A percentile compares a stretch with the other conserved stretches of the same genome.
These are phyloP conservation scores for Ditylenchus dipsaci DNA, from an alignment of 1,140 invertebrate species.

Conservation along the genomic window DNA sequence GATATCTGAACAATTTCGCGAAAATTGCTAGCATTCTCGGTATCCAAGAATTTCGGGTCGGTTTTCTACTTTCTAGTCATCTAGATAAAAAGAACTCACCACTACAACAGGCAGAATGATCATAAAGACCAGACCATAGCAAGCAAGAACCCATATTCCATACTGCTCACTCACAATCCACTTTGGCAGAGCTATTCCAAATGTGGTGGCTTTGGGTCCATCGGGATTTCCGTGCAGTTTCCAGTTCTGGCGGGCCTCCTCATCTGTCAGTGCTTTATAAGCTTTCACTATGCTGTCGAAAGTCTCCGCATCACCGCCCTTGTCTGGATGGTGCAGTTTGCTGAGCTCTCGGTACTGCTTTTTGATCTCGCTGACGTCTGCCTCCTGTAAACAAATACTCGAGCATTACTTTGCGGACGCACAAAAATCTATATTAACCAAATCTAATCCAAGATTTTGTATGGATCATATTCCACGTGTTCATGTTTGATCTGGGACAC, in stretches of 20 bases:
- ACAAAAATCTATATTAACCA: slow-evolving; percentile 61
- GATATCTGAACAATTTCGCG: no score
- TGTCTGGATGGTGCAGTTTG: slow-evolving; percentile 87
- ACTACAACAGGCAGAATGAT: slow-evolving; percentile 85
- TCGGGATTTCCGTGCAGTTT: slow-evolving; percentile 98
- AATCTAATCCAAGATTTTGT: slow-evolving; percentile 81
- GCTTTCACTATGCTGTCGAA: slow-evolving; percentile 98
- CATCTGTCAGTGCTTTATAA: slow-evolving; percentile 80
- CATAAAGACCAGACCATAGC: slow-evolving; percentile 96
- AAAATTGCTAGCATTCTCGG: no score
- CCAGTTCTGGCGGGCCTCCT: slow-evolving; percentile 93
- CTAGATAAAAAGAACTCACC: no score
- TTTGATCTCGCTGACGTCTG: slow-evolving; percentile 82
- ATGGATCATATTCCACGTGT: slow-evolving; percentile 97
- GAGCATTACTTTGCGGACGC: slow-evolving; percentile 21
- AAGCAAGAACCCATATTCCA: slow-evolving; percentile 89
- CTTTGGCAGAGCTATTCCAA: slow-evolving; percentile 96
- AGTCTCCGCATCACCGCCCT: slow-evolving; percentile 89
- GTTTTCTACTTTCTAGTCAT: no score
- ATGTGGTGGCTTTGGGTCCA: slow-evolving; percentile 94
- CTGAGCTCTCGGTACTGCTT: slow-evolving; percentile 89
- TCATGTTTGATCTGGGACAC: slow-evolving; percentile 95
- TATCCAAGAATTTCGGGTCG: no score
- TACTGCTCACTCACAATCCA: slow-evolving; percentile 99
- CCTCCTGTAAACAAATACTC: slow-evolving; percentile 65